Evolutionary conservation across 2,797 vertebrate genomes (phyloP), one percentile per base, ranked within the genome.

Genomic region (Phataginus tetradactyla): DNA sequence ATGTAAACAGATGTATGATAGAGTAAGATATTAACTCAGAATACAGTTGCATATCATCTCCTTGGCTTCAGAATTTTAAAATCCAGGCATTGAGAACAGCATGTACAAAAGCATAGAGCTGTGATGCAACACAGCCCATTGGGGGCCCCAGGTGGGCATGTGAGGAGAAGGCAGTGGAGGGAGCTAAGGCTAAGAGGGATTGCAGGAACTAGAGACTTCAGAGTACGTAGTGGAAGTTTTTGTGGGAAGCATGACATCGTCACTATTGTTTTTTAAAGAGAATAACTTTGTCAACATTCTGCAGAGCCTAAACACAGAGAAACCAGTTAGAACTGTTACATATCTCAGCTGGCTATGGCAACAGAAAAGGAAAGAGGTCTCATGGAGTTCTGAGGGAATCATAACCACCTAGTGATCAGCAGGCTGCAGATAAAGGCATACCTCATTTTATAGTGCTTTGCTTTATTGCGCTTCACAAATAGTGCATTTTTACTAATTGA

Each of bases 111-210:
- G 8, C 63, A 37, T 25, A n/a, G 57, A 55, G 7, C 5, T 27
- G 9, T 45, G 45, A 51, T 1, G 13, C 45, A 42, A 83, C 63
- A 14, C 29, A 23, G 27, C 15, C 4, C 23, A 4, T 25, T 0
- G 4, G 5, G 14, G 18, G 27, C 12, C 71, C 45, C 69, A 37
- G 25, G 14, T 2, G 6, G 5, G 39, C 51, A 2, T 0, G 3
- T 23, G 20, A 61, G 27, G n/a, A 74, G 59, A 72, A 12, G 37
- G 23, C 49, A 53, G 63, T 4, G 12, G 7, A 64, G 8, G 14
- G 18, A 64, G 11, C 15, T 6, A 7, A 57, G 1, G 7, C 21
- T n/a, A 5, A 4, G 13, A 59, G 5, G 6, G 53, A 53, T 0
- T 0, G 4, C 13, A 11, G 45, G 18, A 39, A 4, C 15, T 12